Evolutionary conservation across 2,797 vertebrate genomes (phyloP).

Genomic region (Myoxocephalus aenaeus): DNA sequence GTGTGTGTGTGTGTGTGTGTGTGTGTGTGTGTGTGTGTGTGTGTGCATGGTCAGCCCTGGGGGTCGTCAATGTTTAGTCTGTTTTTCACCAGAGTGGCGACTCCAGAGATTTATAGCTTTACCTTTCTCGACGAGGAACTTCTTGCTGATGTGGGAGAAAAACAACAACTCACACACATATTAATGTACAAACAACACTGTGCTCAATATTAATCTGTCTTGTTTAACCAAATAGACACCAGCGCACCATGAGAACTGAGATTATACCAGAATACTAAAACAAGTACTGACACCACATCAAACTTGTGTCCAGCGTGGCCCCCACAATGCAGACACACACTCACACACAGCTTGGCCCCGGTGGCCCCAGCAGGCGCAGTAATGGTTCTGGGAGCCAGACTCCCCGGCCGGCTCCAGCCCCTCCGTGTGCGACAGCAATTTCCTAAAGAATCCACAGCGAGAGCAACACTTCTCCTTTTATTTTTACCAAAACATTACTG

Average conservation of each 20-base stretch:
- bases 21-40: constrained; percentile 21
- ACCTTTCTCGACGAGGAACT: constrained; percentile 77
- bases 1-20: constrained; percentile 9
- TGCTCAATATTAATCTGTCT: constrained; percentile 71
- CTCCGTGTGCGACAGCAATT: no score
- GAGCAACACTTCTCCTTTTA: no score
- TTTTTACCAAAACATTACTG: no score
- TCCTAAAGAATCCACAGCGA: no score
- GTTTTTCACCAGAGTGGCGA: constrained; percentile 61
- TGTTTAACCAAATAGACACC: neutral
- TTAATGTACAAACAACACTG: neutral
- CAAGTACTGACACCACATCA: neutral
- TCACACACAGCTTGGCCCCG: no score
- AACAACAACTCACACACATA: neutral
- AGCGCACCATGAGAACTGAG: neutral
- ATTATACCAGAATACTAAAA: no score
- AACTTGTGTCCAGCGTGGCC: constrained; percentile 1
- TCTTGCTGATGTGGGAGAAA: constrained; percentile 25
- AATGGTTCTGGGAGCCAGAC: no score
- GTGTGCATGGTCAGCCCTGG: constrained; percentile 67
- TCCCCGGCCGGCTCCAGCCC: no score
- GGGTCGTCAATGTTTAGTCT: constrained; percentile 87
- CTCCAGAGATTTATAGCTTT: constrained; percentile 76
- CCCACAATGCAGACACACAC: no score
- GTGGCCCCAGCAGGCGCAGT: no score